Evolutionary conservation across 1,140 invertebrate species (phyloP), one percentile per base, ranked within the genome.

Genomic region (Apis laboriosa): DNA sequence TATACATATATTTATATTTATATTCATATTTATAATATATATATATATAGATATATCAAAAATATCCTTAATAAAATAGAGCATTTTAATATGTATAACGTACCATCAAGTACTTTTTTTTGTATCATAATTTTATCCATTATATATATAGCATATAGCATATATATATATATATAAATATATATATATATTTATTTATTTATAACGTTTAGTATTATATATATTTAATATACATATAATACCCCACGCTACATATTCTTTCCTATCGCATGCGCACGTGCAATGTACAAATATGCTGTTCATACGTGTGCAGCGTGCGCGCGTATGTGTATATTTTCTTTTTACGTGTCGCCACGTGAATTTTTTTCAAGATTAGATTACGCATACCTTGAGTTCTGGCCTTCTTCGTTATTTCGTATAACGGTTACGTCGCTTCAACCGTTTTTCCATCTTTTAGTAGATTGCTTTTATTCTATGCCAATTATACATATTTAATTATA

Each of bases 41-140:
- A 90, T 91, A 91, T 91, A 92, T 93, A 93, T 92, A 94, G 90
- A 90, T 93, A 94, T 94, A 94, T 94, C 92, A 94, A 94, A 94
- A 94, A 94, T 94, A 94, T 94, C 89, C 93, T 93, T 93, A 93
- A 77, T 94, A 94, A 94, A 94, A 94, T 94, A 94, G 91, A 94
- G 84, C 84, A 92, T 92, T 90, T 93, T 83, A 90, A 90, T 92
- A 92, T 92, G 90, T 91, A 92, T 92, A 94, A 91, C 88, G 90
- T 93, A 93, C 90, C 84, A 73, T 88, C 88, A 85, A 91, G 91
- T 93, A 92, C 91, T 77, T 86, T 90, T 78, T 90, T 76, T 84
- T 89, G 84, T 89, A 88, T 90, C 83, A 90, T 92, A 90, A 80
- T 86, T 88, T 90, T 86, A 90, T 90, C 85, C 70, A 76, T 72